These are phyloP conservation scores for Apeira syringaria DNA, from an alignment of 2,888 invertebrate genomes.

Conservation along the genomic window DNA sequence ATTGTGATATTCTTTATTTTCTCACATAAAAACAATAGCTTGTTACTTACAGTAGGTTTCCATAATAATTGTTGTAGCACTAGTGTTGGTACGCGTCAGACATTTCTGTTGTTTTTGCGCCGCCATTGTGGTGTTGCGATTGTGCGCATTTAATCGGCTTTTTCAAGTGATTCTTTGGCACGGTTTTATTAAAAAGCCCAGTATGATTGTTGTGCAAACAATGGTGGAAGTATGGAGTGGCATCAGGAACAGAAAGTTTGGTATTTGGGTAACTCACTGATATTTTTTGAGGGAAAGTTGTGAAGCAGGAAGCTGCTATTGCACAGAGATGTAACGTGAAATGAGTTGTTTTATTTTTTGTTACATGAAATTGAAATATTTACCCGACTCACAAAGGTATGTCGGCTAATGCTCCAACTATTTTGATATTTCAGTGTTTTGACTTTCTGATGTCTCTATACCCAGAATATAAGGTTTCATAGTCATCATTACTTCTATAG, in stretches of 20 bases:
- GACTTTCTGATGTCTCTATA: no score
- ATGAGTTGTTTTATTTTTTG: no score
- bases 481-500: no score
- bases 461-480: no score
- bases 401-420: no score
- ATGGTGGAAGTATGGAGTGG: not conserved
- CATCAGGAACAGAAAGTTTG: slow-evolving; percentile 4
- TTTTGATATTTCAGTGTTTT: no score
- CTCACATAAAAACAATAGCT: slow-evolving; percentile 18
- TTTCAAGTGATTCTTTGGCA: slow-evolving; percentile 6
- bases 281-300: no score
- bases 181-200: slow-evolving; percentile 5
- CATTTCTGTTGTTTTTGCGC: slow-evolving; percentile 15
- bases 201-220: slow-evolving; percentile 7
- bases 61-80: slow-evolving; percentile 17
- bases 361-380: no score
- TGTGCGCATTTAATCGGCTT: slow-evolving; percentile 8
- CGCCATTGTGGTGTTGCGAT: slow-evolving; percentile 8
- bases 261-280: not conserved
- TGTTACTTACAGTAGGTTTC: slow-evolving; percentile 18
- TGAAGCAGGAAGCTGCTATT: no score
- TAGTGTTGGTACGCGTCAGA: slow-evolving; percentile 14
- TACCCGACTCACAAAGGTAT: no score
- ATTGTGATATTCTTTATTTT: slow-evolving; percentile 1
- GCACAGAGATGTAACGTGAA: no score